Percentiles rank a stretch among this genome's conserved stretches.
Evolutionary conservation across 2,888 invertebrate species (phyloP).

Genomic region (Drosophila koepferae): DNA sequence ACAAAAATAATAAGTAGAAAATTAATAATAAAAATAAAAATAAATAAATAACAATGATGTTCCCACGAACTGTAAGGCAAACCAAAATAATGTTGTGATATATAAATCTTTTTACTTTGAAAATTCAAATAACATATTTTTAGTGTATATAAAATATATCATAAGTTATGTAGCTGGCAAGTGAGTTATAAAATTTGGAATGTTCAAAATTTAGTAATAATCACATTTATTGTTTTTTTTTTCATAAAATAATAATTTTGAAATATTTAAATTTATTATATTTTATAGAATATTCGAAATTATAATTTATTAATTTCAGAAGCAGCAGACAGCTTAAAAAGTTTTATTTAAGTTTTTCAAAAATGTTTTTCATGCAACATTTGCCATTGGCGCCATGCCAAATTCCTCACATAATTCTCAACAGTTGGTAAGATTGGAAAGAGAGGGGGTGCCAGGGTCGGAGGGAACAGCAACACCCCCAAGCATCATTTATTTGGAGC

Average conservation of each 20-base stretch:
- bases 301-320: conserved; percentile 31
- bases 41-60: not conserved
- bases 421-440: conserved; percentile 1
- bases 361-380: conserved; percentile 17
- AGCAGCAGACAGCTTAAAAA: conserved; percentile 27
- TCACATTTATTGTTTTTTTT: conserved; percentile 1
- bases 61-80: not conserved
- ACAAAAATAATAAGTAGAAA: not conserved
- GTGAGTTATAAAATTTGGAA: not conserved
- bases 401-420: conserved; percentile 35
- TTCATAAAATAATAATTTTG: conserved; percentile 29
- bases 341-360: conserved; percentile 5
- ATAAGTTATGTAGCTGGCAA: not conserved
- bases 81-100: not conserved
- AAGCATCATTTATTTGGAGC: conserved; percentile 16
- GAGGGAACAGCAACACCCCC: not conserved
- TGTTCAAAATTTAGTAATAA: not conserved
- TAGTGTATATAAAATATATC: not conserved
- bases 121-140: not conserved
- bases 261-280: conserved; percentile 15
- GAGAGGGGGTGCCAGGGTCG: not conserved
- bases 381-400: conserved; percentile 47
- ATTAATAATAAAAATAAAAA: not conserved
- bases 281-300: conserved; percentile 26
- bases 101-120: not conserved